These are phyloP conservation scores for Malurus elegans DNA, from an alignment of 2,113 vertebrate species.

Conservation along the genomic window DNA sequence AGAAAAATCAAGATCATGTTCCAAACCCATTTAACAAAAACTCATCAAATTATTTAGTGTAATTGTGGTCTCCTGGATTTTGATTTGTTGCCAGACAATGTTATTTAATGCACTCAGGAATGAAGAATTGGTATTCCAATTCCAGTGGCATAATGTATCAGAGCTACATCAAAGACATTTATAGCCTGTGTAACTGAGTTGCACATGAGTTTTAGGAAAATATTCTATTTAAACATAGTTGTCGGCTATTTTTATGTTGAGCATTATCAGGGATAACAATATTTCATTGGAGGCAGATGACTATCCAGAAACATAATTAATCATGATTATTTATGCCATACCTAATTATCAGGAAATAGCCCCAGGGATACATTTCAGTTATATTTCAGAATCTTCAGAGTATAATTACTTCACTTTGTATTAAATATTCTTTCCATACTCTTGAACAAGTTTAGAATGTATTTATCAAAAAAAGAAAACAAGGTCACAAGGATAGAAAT, in stretches of 20 bases:
- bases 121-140: conserved; percentile 31
- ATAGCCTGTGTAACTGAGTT: background rate
- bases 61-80: background rate
- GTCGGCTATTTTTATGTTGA: background rate
- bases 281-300: conserved; percentile 56
- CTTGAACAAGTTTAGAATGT: conserved; percentile 4
- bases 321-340: conserved; percentile 59
- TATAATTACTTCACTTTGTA: conserved; percentile 61
- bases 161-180: conserved; percentile 36
- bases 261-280: conserved; percentile 42
- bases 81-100: conserved; percentile 15
- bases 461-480: conserved; percentile 13
- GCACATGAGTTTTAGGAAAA: conserved; percentile 29
- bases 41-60: conserved; percentile 18
- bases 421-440: conserved; percentile 55
- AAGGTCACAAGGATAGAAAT: conserved; percentile 32
- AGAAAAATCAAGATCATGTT: background rate
- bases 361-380: conserved; percentile 34
- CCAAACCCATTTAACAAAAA: background rate
- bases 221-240: conserved; percentile 18
- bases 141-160: background rate
- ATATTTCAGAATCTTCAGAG: conserved; percentile 54
- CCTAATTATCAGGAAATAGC: conserved; percentile 57
- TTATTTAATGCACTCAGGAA: conserved; percentile 32
- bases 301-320: conserved; percentile 58